These are phyloP conservation scores for Scartelaos histophorus DNA, from an alignment of 2,113 vertebrate species.

Conservation along the genomic window DNA sequence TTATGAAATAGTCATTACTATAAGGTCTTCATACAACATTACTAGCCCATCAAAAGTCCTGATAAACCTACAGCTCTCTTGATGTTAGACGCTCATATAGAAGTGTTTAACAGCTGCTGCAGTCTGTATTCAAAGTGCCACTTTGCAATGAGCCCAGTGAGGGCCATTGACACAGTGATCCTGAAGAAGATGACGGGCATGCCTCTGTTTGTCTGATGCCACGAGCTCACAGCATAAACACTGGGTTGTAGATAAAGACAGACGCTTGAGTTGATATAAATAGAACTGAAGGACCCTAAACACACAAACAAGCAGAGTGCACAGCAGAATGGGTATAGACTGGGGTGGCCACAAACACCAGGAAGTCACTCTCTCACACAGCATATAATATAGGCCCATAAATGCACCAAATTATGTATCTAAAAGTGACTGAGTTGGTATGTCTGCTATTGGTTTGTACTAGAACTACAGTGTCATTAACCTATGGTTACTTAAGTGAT, in stretches of 20 bases:
- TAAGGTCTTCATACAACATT: slow-evolving; percentile 8
- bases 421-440: background rate
- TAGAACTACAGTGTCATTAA: background rate
- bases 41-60: slow-evolving; percentile 10
- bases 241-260: slow-evolving; percentile 61
- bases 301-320: slow-evolving; percentile 44
- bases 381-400: background rate
- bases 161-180: slow-evolving; percentile 73
- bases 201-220: slow-evolving; percentile 55
- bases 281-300: slow-evolving; percentile 53
- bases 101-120: slow-evolving; percentile 64
- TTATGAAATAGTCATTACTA: background rate
- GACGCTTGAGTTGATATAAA: slow-evolving; percentile 53
- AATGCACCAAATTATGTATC: background rate
- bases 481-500: slow-evolving; percentile 2
- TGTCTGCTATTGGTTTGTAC: background rate
- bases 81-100: slow-evolving; percentile 41
- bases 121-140: slow-evolving; percentile 70
- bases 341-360: slow-evolving; percentile 38
- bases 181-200: slow-evolving; percentile 63
- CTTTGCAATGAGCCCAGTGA: slow-evolving; percentile 52
- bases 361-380: slow-evolving; percentile 33
- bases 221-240: slow-evolving; percentile 66
- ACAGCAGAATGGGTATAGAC: slow-evolving; percentile 18
- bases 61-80: slow-evolving; percentile 23